These are phyloP conservation scores for Trichopoda pennipes DNA, from an alignment of 2,888 invertebrate species.

Conservation along the genomic window DNA sequence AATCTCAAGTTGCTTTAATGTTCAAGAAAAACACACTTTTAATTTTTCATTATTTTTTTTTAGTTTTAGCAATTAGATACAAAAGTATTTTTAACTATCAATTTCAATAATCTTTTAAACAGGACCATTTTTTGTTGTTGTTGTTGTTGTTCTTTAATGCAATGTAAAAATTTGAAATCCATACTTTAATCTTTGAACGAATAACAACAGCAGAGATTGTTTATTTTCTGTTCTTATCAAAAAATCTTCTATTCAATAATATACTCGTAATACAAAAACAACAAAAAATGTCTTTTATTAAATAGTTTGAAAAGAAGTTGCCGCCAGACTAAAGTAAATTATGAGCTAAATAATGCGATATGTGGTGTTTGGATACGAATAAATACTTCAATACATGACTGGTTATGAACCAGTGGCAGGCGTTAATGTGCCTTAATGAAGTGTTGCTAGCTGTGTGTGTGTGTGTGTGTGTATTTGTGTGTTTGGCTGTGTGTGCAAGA, in stretches of 20 bases:
- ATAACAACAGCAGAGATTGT: slow-evolving; percentile 2
- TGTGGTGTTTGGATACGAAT: background rate
- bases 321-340: background rate
- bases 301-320: slow-evolving; percentile 21
- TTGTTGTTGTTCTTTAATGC: no score
- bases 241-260: slow-evolving; percentile 5
- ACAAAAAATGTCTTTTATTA: slow-evolving; percentile 24
- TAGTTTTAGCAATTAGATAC: no score
- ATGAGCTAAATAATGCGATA: background rate
- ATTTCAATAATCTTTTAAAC: no score
- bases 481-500: no score
- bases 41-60: no score
- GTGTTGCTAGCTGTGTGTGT: slow-evolving; percentile 35
- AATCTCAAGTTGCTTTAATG: no score
- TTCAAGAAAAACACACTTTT: no score
- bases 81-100: no score
- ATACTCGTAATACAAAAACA: slow-evolving; percentile 19
- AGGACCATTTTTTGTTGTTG: no score
- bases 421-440: slow-evolving; percentile 62
- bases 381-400: no score
- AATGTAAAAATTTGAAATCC: no score
- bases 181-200: no score
- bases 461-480: background rate
- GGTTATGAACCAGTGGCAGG: slow-evolving; percentile 47
- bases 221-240: slow-evolving; percentile 15